Evolutionary conservation across 2,797 vertebrate genomes (phyloP), one percentile per base, ranked within the genome.

Genomic region (Rhabdophis nuchalis): DNA sequence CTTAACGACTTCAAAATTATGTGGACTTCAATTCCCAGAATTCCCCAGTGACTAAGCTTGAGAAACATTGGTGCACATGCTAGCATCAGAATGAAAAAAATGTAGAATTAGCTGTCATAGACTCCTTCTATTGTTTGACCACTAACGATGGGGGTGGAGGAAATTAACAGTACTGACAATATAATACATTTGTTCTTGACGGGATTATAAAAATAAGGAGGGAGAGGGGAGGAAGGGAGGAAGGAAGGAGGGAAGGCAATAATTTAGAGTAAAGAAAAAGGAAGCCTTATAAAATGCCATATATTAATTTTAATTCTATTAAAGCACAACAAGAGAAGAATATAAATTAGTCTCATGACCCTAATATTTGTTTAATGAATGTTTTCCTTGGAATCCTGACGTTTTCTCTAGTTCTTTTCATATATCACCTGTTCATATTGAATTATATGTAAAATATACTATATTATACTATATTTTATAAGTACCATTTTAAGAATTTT

Each of bases 171-270:
- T 95, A 95, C 96, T 92, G 94, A 95, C 93, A 58, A 93, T 95
- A 93, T 93, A 97, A 89, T 93, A 94, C 95, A 96, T 56, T 89
- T 54, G 94, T 95, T 95, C 94, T 92, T 97, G 96, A 94, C 95
- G 96, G 87, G n/a, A 92, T 72, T 88, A 96, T 91, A 95, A 94
- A 82, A 46, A 46, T 36, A 12, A 2, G 8, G 0, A 61, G 25
- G 25, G 1, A n/a, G 29, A 11, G 1, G 64, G 13, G 1, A 5
- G 29, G 29, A n/a, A 8, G n/a, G n/a, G 7, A 20, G 2, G n/a
- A n/a, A 13, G 27, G 27, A 61, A 12, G 58, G 58, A 61, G 29
- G 9, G 58, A 29, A 12, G 57, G 20, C 86, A 95, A 93, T 94
- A 95, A 97, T 96, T 85, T 91, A 92, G 91, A 93, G 29, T 88